A percentile compares a stretch with the other conserved stretches of the same genome.
Evolutionary conservation across 2,888 invertebrate species (phyloP).

Genomic region (Heliconius ismenius): DNA sequence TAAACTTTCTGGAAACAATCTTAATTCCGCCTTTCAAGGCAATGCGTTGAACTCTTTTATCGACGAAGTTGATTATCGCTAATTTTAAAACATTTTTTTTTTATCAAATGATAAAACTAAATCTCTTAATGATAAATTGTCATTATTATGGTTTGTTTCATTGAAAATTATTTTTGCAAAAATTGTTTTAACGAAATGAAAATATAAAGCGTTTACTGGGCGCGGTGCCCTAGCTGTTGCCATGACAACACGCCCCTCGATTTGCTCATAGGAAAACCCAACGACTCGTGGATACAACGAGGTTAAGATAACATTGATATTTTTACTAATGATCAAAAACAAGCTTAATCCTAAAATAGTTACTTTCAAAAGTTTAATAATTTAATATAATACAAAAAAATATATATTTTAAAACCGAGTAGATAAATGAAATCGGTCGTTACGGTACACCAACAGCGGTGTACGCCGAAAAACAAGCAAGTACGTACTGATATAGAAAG

Average conservation of each 20-base stretch:
- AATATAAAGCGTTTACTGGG: constrained; percentile 56
- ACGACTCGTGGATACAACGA: constrained; percentile 33
- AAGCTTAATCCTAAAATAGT: not conserved
- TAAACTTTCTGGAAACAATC: constrained; percentile 35
- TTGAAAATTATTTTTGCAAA: not conserved
- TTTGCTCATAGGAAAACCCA: constrained; percentile 49
- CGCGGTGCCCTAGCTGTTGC: constrained; percentile 72
- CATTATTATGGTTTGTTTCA: not conserved
- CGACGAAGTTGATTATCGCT: constrained; percentile 32
- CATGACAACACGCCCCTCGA: constrained; percentile 69
- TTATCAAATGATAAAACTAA: constrained; percentile 30
- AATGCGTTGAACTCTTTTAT: constrained; percentile 42
- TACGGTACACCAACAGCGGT: constrained; percentile 24
- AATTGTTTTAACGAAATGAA: not conserved
- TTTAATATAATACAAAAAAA: not conserved
- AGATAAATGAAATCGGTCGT: constrained; percentile 18
- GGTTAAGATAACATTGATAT: constrained; percentile 6
- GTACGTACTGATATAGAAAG: constrained; percentile 73
- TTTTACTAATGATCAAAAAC: not conserved
- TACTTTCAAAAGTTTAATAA: not conserved
- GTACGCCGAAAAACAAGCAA: constrained; percentile 50
- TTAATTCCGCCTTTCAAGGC: constrained; percentile 44
- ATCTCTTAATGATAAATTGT: not conserved
- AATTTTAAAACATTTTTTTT: constrained; percentile 29
- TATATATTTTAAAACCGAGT: not conserved